These are phyloP conservation scores for Oophaga sylvatica DNA, from an alignment of 2,797 vertebrate species.

Conservation along the genomic window DNA sequence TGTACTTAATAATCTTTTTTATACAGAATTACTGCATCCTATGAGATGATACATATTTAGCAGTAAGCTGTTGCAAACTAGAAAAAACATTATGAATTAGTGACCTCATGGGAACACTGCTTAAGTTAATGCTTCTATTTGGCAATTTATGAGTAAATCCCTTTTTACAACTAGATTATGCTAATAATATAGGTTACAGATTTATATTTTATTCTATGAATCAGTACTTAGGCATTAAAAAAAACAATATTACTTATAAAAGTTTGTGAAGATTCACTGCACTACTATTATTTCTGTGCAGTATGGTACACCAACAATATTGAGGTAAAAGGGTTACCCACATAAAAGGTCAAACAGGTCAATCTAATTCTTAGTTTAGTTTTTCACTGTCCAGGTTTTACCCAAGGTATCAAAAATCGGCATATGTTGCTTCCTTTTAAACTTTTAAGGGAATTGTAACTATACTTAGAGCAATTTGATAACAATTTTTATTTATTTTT, in stretches of 20 bases:
- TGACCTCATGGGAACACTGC: neutral
- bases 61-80: conserved; percentile 1
- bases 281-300: neutral
- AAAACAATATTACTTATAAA: neutral
- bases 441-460: no score
- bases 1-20: conserved; percentile 40
- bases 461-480: no score
- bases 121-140: neutral
- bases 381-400: no score
- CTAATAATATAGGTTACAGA: neutral
- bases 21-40: conserved; percentile 45
- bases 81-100: conserved; percentile 20
- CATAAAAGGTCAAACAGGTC: no score
- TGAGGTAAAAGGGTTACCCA: no score
- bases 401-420: no score
- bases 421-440: no score
- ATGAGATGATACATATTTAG: conserved; percentile 48
- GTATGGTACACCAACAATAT: neutral
- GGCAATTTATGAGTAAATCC: neutral
- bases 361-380: no score
- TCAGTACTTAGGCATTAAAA: neutral
- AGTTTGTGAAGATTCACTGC: neutral
- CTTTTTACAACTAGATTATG: neutral
- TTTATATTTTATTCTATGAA: neutral
- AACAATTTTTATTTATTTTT: no score